Percentiles rank a stretch among this genome's conserved stretches.
Evolutionary conservation across 2,888 invertebrate species (phyloP).

Genomic region (Prostheceraeus crozeri): DNA sequence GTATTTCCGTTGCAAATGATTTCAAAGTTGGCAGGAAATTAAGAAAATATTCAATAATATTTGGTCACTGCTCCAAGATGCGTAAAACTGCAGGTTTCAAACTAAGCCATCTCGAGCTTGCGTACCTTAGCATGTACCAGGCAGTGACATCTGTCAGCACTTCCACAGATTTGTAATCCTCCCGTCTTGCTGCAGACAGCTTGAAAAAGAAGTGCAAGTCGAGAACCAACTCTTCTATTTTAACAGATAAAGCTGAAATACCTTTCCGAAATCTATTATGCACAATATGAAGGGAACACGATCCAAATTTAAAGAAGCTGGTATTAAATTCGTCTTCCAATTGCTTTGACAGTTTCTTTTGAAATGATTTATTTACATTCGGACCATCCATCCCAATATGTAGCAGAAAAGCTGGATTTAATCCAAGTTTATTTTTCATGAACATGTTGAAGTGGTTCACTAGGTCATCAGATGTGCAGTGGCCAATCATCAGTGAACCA

Average conservation of each 20-base stretch:
- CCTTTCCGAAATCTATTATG: slow-evolving; percentile 9
- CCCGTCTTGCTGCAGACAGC: not conserved
- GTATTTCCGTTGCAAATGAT: slow-evolving; percentile 5
- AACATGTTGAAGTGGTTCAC: slow-evolving; percentile 11
- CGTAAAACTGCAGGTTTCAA: slow-evolving; percentile 5
- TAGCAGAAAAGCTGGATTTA: not conserved
- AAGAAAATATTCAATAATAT: slow-evolving; percentile 1
- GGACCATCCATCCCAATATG: slow-evolving; percentile 14
- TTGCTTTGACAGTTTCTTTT: slow-evolving; percentile 9
- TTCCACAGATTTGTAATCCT: slow-evolving; percentile 24
- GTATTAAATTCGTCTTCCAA: not conserved
- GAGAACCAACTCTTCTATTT: not conserved
- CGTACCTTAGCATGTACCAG: slow-evolving; percentile 19
- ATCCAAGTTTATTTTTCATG: not conserved
- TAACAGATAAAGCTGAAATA: slow-evolving; percentile 1
- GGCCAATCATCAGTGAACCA: slow-evolving; percentile 24
- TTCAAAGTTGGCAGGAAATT: slow-evolving; percentile 15
- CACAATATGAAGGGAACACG: slow-evolving; percentile 11
- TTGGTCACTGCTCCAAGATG: slow-evolving; percentile 7
- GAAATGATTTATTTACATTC: slow-evolving; percentile 12
- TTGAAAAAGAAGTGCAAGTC: slow-evolving; percentile 21
- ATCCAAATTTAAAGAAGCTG: slow-evolving; percentile 17
- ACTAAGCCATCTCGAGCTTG: slow-evolving; percentile 23
- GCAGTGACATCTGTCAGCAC: slow-evolving; percentile 4
- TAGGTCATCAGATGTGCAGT: slow-evolving; percentile 19